Base-by-base conservation (phyloP, 2,888 invertebrate genomes). In the Caenorhabditis imperialis region DNA sequence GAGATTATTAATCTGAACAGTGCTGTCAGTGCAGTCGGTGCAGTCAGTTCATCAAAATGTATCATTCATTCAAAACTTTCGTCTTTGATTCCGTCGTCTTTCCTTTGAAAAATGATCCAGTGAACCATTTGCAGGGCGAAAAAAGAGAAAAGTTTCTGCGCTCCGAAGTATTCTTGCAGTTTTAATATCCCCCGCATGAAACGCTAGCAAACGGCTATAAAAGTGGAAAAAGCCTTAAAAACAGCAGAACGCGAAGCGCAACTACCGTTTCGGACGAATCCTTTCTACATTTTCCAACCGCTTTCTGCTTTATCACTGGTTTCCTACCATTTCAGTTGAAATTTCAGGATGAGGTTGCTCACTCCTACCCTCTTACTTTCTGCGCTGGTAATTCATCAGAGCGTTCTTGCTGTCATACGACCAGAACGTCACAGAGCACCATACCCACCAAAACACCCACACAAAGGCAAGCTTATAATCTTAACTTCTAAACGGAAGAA, bases 311-410 rank as follows among this genome's bases (percentile, higher is more conserved):
- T 8, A 8, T 7, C n/a, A 40, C 12, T 1, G 33, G 30, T 12
- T 14, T 18, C n/a, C 6, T 45, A n/a, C n/a, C 27, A 10, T 53
- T 1, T n/a, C n/a, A n/a, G n/a, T n/a, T n/a, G n/a, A n/a, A n/a
- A n/a, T 65, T 65, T 33, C 50, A 65, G 65, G 65, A 65, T 65
- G 65, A 55, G 57, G 33, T n/a, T 44, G n/a, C 18, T 20, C 35
- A 38, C 35, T 33, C 47, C 48, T 18, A 18, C 40, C 65, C 65
- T 65, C 65, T 42, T 57, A 50, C 65, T 65, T 65, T 35, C 57
- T 20, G 50, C 65, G 42, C 35, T 65, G 65, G 65, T 65, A 65
- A 65, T 65, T 65, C 65, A 65, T 65, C 48, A 65, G 20, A 50
- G 23, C n/a, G 65, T 65, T 16, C 27, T 42, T 20, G 65, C 55